Base-by-base conservation (phyloP, 2,797 vertebrate species). In the Chelon labrosus region DNA sequence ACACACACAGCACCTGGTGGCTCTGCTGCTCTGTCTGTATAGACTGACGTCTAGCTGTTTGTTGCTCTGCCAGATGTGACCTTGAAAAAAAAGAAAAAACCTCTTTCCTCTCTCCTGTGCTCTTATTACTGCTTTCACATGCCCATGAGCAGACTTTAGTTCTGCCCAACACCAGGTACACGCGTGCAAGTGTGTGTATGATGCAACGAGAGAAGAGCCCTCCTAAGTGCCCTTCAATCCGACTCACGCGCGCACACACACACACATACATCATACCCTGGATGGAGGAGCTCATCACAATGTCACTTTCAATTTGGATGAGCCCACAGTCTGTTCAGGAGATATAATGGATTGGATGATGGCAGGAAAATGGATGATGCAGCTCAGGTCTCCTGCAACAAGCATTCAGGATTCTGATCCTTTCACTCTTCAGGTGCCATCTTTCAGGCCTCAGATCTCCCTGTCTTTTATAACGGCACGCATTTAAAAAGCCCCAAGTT, bases 251-350 rank as follows among this genome's bases (percentile, higher is more conserved):
- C 72, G 68, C 73, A 65, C 72, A 63, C 74, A 46, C 22, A 9
- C 83, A 63, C 59, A 61, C 80, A 82, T 83, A 74, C 86, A 86
- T 88, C 85, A 88, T 50, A 52, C 58, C 67, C 67, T 79, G 65
- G 49, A 82, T 81, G 82, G 73, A 89, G 79, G 83, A 90, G 77
- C 85, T 86, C 89, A 87, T 92, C 90, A 83, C 89, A 78, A 85
- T 88, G 92, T 92, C 91, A 89, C 90, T 92, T 91, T 90, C 87
- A 88, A 87, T 92, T 90, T 91, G 79, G 76, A 80, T 83, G 86
- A 89, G 80, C 63, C 77, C 71, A 72, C 54, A 47, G 68, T 66
- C 77, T 79, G 81, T 69, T 86, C 84, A 60, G 83, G 75, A 85
- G 76, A 76, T 79, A 65, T 82, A 87, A 91, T 86, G 84, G 88